Evolutionary conservation across 2,888 invertebrate species (phyloP), one percentile per base, ranked within the genome.

Genomic region (Listrodromus nycthemerus): DNA sequence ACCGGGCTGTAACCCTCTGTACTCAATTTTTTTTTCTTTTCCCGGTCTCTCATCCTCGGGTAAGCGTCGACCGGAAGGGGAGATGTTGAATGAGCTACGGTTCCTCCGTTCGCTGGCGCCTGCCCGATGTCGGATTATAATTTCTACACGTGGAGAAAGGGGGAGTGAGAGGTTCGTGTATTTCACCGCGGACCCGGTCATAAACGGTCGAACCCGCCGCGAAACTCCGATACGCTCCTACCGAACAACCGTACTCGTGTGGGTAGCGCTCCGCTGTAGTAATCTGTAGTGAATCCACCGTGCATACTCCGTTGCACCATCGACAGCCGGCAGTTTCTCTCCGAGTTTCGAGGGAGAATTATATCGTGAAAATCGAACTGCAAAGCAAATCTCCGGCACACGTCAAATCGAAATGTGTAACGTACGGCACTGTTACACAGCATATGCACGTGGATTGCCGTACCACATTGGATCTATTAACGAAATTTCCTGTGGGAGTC

Each of bases 51-150:
- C 80, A 73, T 80, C 74, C 74, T 74, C 48, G 73, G 48, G 19
- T 77, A 48, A 73, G 27, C 81, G 65, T 84, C 77, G 69, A 78
- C 84, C 78, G 84, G 84, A 84, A 84, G 73, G 74, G 69, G 69
- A n/a, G 13, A 33, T 63, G 66, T 76, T 21, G 55, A 41, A 69
- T 50, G 27, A 61, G 67, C 65, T 61, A 21, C 7, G 6, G 21
- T 30, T 73, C 37, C 27, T 27, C 24, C 66, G 37, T 13, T 73
- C 41, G 37, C 41, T 41, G 19, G 75, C 52, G 71, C 50, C n/a
- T 76, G 71, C 48, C 50, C 69, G 63, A 76, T 33, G 61, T 67
- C 73, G 80, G 83, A 80, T 80, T 83, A 71, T 69, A 77, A 80
- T 80, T 83, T 74, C 55, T 41, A 65, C 73, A 45, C 50, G 19